These are phyloP conservation scores for Trichoplusia ni DNA, from an alignment of 1,140 invertebrate species.

Conservation along the genomic window DNA sequence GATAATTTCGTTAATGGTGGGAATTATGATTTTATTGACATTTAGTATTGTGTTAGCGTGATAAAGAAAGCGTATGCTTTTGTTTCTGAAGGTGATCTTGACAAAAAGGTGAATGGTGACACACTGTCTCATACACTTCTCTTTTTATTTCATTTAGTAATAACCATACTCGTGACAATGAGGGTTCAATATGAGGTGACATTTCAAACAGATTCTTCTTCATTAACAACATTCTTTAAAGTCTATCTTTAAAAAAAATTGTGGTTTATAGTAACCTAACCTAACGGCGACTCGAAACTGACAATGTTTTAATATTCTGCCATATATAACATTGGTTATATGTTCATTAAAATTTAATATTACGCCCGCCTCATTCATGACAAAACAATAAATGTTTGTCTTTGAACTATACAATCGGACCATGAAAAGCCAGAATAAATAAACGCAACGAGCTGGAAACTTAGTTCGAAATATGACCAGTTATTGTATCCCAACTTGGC, in stretches of 20 bases:
- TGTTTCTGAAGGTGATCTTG: background rate
- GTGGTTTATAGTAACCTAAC: too few relatives aligned
- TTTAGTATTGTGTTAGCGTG: background rate
- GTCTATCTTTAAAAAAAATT: too few relatives aligned
- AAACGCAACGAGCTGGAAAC: constrained; percentile 38
- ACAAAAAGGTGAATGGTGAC: background rate
- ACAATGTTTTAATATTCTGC: too few relatives aligned
- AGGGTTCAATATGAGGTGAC: too few relatives aligned
- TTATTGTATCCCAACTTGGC: constrained; percentile 48
- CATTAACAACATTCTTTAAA: too few relatives aligned
- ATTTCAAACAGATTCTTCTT: too few relatives aligned
- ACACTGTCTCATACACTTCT: too few relatives aligned
- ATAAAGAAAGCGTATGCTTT: constrained; percentile 8
- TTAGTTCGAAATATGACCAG: constrained; percentile 33
- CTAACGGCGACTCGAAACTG: too few relatives aligned
- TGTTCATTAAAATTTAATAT: too few relatives aligned
- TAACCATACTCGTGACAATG: too few relatives aligned
- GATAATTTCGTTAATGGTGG: constrained; percentile 12
- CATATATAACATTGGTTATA: too few relatives aligned
- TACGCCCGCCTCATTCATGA: background rate
- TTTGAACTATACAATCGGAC: constrained; percentile 8
- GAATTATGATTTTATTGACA: background rate
- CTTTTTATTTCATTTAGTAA: too few relatives aligned
- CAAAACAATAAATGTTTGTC: background rate
- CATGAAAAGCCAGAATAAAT: constrained; percentile 4